phyloP scores from a whole-genome alignment of 2,113 vertebrate genomes.

The Patagioenas fasciata region DNA sequence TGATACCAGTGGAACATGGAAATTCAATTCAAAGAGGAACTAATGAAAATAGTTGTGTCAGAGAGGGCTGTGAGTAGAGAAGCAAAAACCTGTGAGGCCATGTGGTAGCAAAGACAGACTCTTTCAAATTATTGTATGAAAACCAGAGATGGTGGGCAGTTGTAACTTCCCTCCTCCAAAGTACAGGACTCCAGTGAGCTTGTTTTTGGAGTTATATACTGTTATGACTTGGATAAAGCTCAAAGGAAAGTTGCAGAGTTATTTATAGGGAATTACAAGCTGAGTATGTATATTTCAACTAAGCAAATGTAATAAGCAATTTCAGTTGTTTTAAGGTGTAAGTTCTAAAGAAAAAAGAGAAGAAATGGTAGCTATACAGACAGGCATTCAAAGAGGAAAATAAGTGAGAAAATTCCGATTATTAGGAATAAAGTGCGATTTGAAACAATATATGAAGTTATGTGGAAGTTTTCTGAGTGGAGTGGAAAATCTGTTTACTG shows the following conservation, averaged over 20 bases:
- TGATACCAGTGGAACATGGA: background rate
- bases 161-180: background rate
- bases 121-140: background rate
- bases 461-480: background rate
- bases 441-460: background rate
- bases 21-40: background rate
- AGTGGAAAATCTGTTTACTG: background rate
- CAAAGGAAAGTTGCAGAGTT: slow-evolving; percentile 7
- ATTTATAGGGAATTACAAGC: background rate
- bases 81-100: background rate
- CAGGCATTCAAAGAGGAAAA: background rate
- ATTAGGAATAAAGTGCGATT: background rate
- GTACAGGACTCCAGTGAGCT: background rate
- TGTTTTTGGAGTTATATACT: background rate
- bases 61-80: background rate
- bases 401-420: background rate
- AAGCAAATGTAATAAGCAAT: slow-evolving; percentile 17
- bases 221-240: slow-evolving; percentile 17
- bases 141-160: background rate
- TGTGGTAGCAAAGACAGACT: background rate
- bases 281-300: background rate
- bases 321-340: background rate
- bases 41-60: background rate
- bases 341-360: background rate
- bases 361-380: background rate